These are phyloP conservation scores for Eutolmus rufibarbis DNA, from an alignment of 2,888 invertebrate species.

Conservation along the genomic window DNA sequence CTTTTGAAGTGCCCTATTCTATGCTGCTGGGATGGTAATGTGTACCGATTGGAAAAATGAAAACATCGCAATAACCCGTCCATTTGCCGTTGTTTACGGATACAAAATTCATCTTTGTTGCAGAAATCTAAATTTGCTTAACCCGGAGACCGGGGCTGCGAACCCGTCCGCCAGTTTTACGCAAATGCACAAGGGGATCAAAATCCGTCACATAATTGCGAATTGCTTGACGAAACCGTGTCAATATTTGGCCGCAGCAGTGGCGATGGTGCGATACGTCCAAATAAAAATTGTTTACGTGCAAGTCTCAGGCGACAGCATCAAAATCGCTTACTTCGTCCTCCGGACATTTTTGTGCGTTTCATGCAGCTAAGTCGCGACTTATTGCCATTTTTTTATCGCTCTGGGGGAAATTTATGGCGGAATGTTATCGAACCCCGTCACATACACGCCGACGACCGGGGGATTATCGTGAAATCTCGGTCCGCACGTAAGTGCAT, in stretches of 20 bases:
- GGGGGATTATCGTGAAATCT: not conserved
- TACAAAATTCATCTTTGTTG: not conserved
- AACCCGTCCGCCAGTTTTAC: not conserved
- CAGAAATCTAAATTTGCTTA: not conserved
- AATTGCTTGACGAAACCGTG: not conserved
- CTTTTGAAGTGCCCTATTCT: not conserved
- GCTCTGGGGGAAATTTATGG: not conserved
- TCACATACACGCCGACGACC: not conserved
- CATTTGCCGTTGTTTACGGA: not conserved
- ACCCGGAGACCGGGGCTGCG: not conserved
- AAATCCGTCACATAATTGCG: not conserved
- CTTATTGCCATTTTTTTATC: not conserved
- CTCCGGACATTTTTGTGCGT: not conserved
- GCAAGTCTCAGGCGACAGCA: not conserved
- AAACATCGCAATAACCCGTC: not conserved
- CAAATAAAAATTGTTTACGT: not conserved
- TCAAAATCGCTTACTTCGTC: not conserved
- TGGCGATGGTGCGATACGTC: not conserved
- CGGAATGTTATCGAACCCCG: not conserved
- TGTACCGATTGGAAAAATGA: not conserved
- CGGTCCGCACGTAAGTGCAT: conserved; percentile 5
- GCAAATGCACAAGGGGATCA: not conserved
- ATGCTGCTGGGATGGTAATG: not conserved
- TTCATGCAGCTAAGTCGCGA: not conserved
- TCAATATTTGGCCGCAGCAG: not conserved